These are phyloP conservation scores for Atopsyche davidsoni DNA, from an alignment of 1,140 invertebrate genomes.

Conservation along the genomic window DNA sequence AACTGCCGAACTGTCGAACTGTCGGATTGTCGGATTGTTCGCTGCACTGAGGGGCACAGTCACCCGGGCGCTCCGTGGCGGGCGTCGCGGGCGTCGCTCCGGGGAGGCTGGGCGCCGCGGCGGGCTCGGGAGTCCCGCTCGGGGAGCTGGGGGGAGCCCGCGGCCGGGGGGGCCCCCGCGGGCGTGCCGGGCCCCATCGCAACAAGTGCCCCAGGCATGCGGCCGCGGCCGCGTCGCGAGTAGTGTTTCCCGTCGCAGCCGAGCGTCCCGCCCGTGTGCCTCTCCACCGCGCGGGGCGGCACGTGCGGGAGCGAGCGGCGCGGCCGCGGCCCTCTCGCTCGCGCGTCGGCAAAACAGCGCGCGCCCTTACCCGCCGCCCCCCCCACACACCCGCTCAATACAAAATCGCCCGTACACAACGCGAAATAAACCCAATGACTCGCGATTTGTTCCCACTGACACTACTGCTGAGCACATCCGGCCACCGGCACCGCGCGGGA, in stretches of 20 bases:
- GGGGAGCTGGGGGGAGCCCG: background rate
- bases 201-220: no score
- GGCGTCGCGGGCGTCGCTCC: background rate
- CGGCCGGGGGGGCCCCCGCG: conserved; percentile 1
- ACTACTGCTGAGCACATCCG: background rate
- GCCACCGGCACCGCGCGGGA: background rate
- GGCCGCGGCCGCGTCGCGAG: no score
- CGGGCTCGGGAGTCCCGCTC: background rate
- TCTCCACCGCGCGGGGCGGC: conserved; percentile 5
- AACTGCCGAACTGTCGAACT: no score
- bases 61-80: background rate
- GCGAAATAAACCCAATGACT: background rate
- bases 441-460: background rate
- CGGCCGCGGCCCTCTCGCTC: conserved; percentile 2
- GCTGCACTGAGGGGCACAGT: background rate
- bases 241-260: no score
- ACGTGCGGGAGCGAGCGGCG: background rate
- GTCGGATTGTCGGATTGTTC: no score
- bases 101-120: background rate
- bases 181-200: no score
- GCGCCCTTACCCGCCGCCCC: background rate
- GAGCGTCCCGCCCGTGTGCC: no score
- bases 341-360: background rate
- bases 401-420: conserved; percentile 6
- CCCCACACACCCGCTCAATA: conserved; percentile 23